A percentile compares a stretch with the other conserved stretches of the same genome.
Conservation (phyloP, 2,888 invertebrate genomes). For the Lampropteryx suffumata region DNA sequence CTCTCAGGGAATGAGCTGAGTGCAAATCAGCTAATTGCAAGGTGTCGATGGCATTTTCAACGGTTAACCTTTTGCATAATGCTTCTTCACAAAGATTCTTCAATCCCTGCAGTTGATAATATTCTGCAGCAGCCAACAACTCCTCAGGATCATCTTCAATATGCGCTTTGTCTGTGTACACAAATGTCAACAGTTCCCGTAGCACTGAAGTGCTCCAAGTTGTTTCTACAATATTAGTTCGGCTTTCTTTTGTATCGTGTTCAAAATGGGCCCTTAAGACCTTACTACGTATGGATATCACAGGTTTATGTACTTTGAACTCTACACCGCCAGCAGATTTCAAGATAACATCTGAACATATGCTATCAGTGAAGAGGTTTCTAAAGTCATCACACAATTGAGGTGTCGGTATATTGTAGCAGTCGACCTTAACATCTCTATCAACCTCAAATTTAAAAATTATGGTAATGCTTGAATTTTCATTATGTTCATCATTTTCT, state of each 20-base stretch:
- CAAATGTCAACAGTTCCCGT: slow-evolving; percentile 65
- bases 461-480: neutral
- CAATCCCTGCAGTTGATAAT: slow-evolving; percentile 66
- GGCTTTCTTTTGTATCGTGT: slow-evolving; percentile 70
- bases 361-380: slow-evolving; percentile 62
- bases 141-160: slow-evolving; percentile 71
- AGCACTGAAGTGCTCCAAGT: slow-evolving; percentile 65
- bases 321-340: slow-evolving; percentile 65
- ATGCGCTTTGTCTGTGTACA: slow-evolving; percentile 71
- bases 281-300: slow-evolving; percentile 68
- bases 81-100: slow-evolving; percentile 73
- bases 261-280: slow-evolving; percentile 74
- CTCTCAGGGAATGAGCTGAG: slow-evolving; percentile 63
- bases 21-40: slow-evolving; percentile 72
- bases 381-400: slow-evolving; percentile 70
- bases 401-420: slow-evolving; percentile 44
- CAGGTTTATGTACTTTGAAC: slow-evolving; percentile 70
- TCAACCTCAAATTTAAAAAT: slow-evolving; percentile 13
- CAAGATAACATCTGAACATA: slow-evolving; percentile 71
- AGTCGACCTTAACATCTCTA: slow-evolving; percentile 52
- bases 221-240: slow-evolving; percentile 66
- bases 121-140: slow-evolving; percentile 71
- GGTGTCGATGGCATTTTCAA: slow-evolving; percentile 75
- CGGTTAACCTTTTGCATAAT: slow-evolving; percentile 68
- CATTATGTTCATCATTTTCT: too few relatives aligned